Evolutionary conservation across 2,113 vertebrate genomes (phyloP).

Genomic region (Tachuris rubrigastra): DNA sequence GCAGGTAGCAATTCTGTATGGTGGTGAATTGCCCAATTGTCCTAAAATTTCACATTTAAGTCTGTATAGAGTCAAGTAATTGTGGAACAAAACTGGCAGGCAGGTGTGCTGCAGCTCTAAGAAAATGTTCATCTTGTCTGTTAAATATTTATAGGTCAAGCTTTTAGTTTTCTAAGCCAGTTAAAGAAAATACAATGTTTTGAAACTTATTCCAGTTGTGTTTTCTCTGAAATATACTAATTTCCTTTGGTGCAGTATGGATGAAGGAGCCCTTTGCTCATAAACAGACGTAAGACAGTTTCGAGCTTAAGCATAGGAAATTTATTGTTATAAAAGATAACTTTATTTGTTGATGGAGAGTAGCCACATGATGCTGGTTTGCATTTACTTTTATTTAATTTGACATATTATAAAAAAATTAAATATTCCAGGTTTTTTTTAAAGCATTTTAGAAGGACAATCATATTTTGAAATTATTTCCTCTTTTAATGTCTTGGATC

Average conservation of each 20-base stretch:
- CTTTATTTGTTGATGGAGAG: background rate
- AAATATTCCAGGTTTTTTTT: background rate
- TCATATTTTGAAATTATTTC: slow-evolving; percentile 22
- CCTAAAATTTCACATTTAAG: background rate
- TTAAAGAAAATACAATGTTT: background rate
- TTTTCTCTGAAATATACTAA: background rate
- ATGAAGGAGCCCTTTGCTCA: background rate
- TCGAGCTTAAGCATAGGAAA: background rate
- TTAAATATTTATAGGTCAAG: background rate
- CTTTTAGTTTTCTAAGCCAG: background rate
- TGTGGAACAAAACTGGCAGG: background rate
- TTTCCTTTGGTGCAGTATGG: background rate
- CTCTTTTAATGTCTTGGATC: slow-evolving; percentile 39
- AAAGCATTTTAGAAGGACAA: background rate
- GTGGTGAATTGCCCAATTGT: background rate
- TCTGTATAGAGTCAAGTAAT: background rate
- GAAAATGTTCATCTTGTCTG: background rate
- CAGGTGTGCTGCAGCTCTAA: background rate
- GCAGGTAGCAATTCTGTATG: background rate
- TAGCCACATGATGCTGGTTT: background rate
- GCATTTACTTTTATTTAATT: slow-evolving; percentile 19
- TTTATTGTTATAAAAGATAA: background rate
- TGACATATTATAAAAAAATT: background rate
- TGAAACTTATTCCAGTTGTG: background rate
- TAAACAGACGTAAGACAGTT: background rate